Percentiles rank a stretch among this genome's conserved stretches.
Conservation (phyloP, 2,113 vertebrate species). For the Aix galericulata region DNA sequence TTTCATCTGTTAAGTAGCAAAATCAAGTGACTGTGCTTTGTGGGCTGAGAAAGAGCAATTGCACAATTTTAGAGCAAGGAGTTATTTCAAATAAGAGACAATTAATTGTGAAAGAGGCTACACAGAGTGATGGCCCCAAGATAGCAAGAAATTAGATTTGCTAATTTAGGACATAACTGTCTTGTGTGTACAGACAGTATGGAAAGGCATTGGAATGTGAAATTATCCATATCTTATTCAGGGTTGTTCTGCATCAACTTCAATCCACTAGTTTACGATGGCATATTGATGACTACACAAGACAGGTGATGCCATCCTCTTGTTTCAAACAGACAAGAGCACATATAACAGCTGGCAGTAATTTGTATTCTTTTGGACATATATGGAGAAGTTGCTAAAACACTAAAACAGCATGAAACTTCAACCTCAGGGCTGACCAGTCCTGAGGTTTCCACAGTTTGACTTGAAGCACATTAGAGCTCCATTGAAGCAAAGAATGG, state of each 20-base stretch:
- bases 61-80: conserved; percentile 12
- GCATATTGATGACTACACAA: not conserved
- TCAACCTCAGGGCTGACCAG: not conserved
- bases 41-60: conserved; percentile 22
- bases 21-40: conserved; percentile 30
- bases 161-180: conserved; percentile 25
- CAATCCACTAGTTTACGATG: not conserved
- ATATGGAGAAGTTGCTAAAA: not conserved
- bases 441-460: not conserved
- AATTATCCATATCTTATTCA: not conserved
- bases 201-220: conserved; percentile 18
- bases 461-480: not conserved
- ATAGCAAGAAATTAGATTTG: conserved; percentile 55
- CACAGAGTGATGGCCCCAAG: not conserved
- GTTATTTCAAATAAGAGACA: conserved; percentile 44
- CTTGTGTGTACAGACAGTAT: not conserved
- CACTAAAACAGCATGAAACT: not conserved
- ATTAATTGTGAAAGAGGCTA: conserved; percentile 44
- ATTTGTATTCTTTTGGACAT: not conserved
- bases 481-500: not conserved
- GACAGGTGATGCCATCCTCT: not conserved
- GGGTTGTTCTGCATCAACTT: not conserved
- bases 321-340: not conserved
- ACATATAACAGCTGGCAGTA: not conserved
- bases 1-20: conserved; percentile 41